Percentiles rank a stretch among this genome's conserved stretches.
phyloP scores from a whole-genome alignment of 2,113 vertebrate genomes.

The Prochilodus magdalenae region DNA sequence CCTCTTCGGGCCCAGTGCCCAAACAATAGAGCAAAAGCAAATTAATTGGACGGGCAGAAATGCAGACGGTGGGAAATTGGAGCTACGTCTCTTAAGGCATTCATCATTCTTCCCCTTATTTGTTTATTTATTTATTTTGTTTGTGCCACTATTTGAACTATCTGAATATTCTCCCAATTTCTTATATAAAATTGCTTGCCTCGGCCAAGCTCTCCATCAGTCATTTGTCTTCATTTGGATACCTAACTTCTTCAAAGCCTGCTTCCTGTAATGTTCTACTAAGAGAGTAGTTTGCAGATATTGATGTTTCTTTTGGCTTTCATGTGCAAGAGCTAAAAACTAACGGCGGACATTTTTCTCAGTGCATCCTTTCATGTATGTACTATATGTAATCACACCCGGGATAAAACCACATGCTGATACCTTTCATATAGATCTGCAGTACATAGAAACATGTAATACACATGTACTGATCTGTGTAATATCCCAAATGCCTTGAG shows the following conservation, averaged over 20 bases:
- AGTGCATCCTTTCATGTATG: no score
- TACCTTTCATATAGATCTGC: neutral
- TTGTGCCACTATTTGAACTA: conserved; percentile 24
- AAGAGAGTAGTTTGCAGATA: neutral
- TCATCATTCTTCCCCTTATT: conserved; percentile 38
- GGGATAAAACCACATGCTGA: no score
- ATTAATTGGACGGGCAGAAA: conserved; percentile 60
- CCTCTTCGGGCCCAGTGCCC: conserved; percentile 47
- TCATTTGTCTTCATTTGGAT: conserved; percentile 25
- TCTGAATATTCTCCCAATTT: conserved; percentile 11
- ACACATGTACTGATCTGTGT: neutral
- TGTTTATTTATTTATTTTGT: conserved; percentile 9
- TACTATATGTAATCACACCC: no score
- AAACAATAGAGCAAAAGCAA: conserved; percentile 39
- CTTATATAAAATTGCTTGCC: conserved; percentile 14
- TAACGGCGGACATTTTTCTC: no score
- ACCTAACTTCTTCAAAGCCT: neutral
- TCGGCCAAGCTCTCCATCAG: neutral
- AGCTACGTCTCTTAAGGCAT: conserved; percentile 44
- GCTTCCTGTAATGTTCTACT: neutral
- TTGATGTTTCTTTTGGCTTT: neutral
- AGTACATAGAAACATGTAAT: neutral
- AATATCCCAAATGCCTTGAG: neutral
- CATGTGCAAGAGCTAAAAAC: neutral
- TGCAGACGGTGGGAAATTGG: conserved; percentile 62